Percentiles rank a stretch among this genome's conserved stretches.
Evolutionary conservation across 1,140 invertebrate genomes (phyloP).

Genomic region (Ooceraea biroi): DNA sequence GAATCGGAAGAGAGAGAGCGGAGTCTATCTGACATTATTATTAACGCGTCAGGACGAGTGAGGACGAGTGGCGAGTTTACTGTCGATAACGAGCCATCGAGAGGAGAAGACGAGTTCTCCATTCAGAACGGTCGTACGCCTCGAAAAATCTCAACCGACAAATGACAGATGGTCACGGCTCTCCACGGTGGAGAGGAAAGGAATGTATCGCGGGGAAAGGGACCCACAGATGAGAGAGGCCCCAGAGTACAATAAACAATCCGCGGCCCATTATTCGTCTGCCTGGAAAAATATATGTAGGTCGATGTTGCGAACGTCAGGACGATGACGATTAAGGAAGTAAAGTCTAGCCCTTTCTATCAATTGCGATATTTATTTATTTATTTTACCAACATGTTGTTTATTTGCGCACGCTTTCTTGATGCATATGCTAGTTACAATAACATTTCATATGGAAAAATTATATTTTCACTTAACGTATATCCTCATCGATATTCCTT

Average conservation of each 20-base stretch:
- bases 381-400: conserved; percentile 49
- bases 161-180: conserved; percentile 61
- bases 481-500: neutral
- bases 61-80: conserved; percentile 54
- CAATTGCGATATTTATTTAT: conserved; percentile 51
- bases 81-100: conserved; percentile 71
- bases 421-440: neutral
- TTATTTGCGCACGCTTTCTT: conserved; percentile 35
- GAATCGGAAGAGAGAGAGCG: conserved; percentile 54
- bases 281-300: conserved; percentile 59
- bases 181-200: conserved; percentile 29
- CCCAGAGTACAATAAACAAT: conserved; percentile 56
- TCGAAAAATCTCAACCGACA: conserved; percentile 57
- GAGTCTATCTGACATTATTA: conserved; percentile 64
- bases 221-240: neutral
- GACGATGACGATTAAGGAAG: conserved; percentile 39
- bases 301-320: conserved; percentile 38
- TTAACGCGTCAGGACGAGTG: conserved; percentile 43
- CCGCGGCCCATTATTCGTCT: conserved; percentile 40
- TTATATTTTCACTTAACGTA: conserved; percentile 38
- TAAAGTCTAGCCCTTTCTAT: conserved; percentile 17
- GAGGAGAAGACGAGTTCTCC: conserved; percentile 60
- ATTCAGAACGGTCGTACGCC: conserved; percentile 28
- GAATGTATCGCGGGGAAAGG: conserved; percentile 32
- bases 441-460: conserved; percentile 42